phyloP scores from a whole-genome alignment of 2,888 invertebrate species.

The Platypus cylindrus region DNA sequence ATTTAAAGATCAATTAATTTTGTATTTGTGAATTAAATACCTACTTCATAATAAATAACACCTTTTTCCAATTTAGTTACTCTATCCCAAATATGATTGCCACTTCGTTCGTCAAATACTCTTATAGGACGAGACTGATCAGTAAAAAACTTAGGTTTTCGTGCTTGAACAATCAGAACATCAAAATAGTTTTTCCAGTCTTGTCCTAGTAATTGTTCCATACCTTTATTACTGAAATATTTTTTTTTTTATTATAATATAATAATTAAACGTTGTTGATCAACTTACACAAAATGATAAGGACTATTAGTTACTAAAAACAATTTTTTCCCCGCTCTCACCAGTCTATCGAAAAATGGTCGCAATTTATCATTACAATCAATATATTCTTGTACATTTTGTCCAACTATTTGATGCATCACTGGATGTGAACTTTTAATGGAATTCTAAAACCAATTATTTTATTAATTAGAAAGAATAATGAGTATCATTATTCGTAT shows the following conservation, averaged over 20 bases:
- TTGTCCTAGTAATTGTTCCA: conserved; percentile 75
- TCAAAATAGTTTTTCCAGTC: conserved; percentile 90
- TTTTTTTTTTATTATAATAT: no score
- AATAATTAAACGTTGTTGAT: conserved; percentile 9
- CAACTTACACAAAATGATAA: conserved; percentile 61
- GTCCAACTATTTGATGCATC: conserved; percentile 81
- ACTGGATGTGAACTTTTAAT: conserved; percentile 77
- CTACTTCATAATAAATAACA: conserved; percentile 79
- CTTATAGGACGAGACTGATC: conserved; percentile 84
- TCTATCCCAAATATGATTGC: conserved; percentile 82
- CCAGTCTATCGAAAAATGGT: conserved; percentile 63
- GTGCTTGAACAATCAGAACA: conserved; percentile 86
- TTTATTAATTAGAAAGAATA: conserved; percentile 1
- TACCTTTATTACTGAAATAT: conserved; percentile 68
- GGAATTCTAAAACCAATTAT: conserved; percentile 50
- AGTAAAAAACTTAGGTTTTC: conserved; percentile 93
- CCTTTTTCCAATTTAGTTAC: conserved; percentile 79
- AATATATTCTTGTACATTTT: conserved; percentile 68
- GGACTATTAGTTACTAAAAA: conserved; percentile 97
- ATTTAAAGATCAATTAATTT: neutral
- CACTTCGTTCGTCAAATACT: conserved; percentile 67
- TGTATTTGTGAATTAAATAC: neutral
- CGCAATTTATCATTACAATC: conserved; percentile 61
- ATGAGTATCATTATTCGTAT: neutral
- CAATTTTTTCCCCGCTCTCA: conserved; percentile 66